phyloP scores from a whole-genome alignment of 92 coral and sea anemone species.

The Parazoanthus swiftii region DNA sequence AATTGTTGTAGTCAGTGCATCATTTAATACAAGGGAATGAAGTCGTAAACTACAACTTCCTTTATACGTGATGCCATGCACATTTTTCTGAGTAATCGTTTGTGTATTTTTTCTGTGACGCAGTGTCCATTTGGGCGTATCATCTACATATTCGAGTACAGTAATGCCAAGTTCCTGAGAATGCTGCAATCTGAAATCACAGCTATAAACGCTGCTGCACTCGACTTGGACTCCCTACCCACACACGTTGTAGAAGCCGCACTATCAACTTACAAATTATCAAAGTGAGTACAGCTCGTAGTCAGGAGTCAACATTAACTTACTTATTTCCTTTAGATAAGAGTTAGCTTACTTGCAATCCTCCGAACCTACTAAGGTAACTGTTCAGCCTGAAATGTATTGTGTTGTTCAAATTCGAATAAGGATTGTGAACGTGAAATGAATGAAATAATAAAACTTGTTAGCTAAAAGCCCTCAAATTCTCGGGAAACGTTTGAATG shows the following conservation, averaged over 20 bases:
- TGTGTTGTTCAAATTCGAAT: not conserved
- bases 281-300: slow-evolving; percentile 61
- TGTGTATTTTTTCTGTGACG: not conserved
- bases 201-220: slow-evolving; percentile 83
- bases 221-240: slow-evolving; percentile 86
- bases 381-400: not conserved
- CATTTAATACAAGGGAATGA: not conserved
- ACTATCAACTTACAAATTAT: slow-evolving; percentile 90
- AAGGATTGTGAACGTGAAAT: not conserved
- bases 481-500: not conserved
- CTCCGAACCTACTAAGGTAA: not conserved
- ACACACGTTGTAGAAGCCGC: slow-evolving; percentile 95
- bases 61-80: too few species aligned
- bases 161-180: slow-evolving; percentile 77
- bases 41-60: not conserved
- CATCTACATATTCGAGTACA: slow-evolving; percentile 85
- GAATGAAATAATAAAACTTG: too few species aligned
- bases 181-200: slow-evolving; percentile 77
- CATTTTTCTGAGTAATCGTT: not conserved
- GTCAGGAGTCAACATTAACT: not conserved
- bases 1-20: not conserved
- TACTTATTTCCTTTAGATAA: not conserved
- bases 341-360: not conserved
- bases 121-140: slow-evolving; percentile 95
- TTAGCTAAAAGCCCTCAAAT: too few species aligned